Evolutionary conservation across 2,797 vertebrate species (phyloP).

Genomic region (Pelodytes ibericus): DNA sequence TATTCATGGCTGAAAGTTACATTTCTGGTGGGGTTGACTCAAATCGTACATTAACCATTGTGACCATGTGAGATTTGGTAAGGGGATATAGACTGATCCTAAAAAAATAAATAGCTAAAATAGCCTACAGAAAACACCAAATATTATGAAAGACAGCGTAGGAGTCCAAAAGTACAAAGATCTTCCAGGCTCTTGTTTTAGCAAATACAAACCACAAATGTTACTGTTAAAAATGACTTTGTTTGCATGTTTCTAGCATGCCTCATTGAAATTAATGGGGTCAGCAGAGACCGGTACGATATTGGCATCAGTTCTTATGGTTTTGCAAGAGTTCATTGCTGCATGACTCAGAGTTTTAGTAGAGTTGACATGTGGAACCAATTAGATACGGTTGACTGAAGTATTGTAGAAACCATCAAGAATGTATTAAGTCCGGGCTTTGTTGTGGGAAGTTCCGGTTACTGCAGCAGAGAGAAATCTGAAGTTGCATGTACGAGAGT

Average conservation of each 20-base stretch:
- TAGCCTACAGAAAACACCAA: not conserved
- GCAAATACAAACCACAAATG: not conserved
- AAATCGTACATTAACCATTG: no score
- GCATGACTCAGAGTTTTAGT: slow-evolving; percentile 24
- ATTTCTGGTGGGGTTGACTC: no score
- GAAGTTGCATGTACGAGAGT: slow-evolving; percentile 7
- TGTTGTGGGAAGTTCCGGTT: slow-evolving; percentile 13
- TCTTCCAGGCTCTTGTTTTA: not conserved
- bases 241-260: slow-evolving; percentile 23
- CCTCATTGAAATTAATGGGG: slow-evolving; percentile 27
- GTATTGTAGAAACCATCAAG: slow-evolving; percentile 23
- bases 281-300: slow-evolving; percentile 8
- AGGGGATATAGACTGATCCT: not conserved
- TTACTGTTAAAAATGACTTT: slow-evolving; percentile 39
- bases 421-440: slow-evolving; percentile 42
- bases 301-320: not conserved
- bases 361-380: slow-evolving; percentile 46
- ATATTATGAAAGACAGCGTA: not conserved
- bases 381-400: slow-evolving; percentile 43
- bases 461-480: slow-evolving; percentile 13
- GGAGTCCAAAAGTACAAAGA: not conserved
- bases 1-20: no score
- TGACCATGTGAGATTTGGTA: not conserved
- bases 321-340: slow-evolving; percentile 8
- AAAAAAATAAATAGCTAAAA: not conserved